Conservation (phyloP, 1,140 invertebrate genomes). For the Plutomurus gul region DNA sequence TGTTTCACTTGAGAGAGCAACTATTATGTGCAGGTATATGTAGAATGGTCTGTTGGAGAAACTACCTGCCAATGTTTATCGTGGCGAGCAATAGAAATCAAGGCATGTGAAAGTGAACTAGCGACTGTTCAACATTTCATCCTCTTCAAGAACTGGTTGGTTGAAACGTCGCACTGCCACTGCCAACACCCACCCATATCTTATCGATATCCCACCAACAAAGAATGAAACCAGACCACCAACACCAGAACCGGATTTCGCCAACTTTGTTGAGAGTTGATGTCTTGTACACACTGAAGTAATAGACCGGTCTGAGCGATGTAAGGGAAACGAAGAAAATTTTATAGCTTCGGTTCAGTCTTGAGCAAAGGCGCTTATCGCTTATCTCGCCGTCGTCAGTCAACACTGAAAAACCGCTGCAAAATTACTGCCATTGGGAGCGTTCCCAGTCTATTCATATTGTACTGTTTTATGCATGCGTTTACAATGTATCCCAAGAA, state of each 20-base stretch:
- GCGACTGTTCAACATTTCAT: neutral
- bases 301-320: neutral
- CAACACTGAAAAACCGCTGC: neutral
- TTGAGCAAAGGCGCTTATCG: neutral
- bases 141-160: neutral
- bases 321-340: neutral
- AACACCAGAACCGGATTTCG: neutral
- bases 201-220: neutral
- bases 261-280: conserved; percentile 6
- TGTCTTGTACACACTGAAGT: neutral
- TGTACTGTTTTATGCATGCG: too few species aligned
- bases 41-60: neutral
- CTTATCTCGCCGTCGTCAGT: conserved; percentile 1
- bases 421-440: neutral
- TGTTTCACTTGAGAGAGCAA: neutral
- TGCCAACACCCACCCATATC: neutral
- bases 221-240: neutral
- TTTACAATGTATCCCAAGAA: too few species aligned
- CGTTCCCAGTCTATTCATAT: too few species aligned
- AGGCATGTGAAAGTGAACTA: neutral
- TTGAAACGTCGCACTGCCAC: neutral
- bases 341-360: neutral
- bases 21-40: neutral
- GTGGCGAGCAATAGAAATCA: neutral
- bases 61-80: neutral